phyloP scores from a whole-genome alignment of 35 echinoderm and acorn worm species.

The Lytechinus variegatus region DNA sequence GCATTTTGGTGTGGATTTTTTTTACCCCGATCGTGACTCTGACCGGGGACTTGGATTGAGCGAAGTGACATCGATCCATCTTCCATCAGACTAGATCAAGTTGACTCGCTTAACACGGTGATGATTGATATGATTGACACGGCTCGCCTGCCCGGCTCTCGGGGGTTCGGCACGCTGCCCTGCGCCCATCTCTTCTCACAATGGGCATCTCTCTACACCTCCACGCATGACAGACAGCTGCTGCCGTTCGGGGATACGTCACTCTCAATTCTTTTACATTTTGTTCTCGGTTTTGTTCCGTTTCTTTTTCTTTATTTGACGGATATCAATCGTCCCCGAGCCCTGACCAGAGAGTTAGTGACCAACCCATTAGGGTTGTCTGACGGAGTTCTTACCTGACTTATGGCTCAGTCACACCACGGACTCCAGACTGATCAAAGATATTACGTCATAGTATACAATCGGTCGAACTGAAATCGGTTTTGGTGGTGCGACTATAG shows the following conservation, averaged over 20 bases:
- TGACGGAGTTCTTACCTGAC: too few species aligned
- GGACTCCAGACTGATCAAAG: too few species aligned
- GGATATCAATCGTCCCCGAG: neutral
- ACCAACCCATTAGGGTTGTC: neutral
- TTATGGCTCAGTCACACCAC: too few species aligned
- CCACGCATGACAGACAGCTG: conserved; percentile 15
- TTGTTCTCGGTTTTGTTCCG: neutral
- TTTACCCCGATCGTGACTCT: neutral
- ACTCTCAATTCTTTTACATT: neutral
- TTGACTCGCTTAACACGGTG: neutral
- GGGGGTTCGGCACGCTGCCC: neutral
- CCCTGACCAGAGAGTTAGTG: neutral
- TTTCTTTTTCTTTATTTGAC: neutral
- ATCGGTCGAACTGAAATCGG: too few species aligned
- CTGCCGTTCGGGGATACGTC: conserved; percentile 4
- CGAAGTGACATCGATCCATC: neutral
- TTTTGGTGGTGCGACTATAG: too few species aligned
- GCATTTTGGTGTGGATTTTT: too few species aligned
- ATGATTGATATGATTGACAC: neutral
- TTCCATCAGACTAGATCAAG: neutral
- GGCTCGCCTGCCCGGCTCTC: neutral
- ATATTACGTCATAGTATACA: too few species aligned
- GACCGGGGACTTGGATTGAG: neutral
- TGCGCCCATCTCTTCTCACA: neutral
- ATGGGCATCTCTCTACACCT: neutral